These are phyloP conservation scores for Petrocephalus zakoni DNA, from an alignment of 2,113 vertebrate species.

Conservation along the genomic window DNA sequence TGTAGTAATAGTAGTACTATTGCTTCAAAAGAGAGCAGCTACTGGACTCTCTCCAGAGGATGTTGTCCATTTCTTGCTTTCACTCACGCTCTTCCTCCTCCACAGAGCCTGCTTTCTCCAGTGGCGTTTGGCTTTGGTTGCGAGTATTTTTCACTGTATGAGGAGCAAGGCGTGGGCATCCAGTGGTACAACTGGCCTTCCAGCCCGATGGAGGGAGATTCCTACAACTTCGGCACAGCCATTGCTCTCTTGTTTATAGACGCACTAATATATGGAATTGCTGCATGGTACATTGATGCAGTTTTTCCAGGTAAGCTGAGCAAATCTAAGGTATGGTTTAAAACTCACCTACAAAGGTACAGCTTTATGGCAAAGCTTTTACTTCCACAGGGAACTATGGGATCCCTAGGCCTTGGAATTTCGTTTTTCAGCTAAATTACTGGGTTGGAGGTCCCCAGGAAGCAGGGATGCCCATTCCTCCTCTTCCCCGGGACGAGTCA, in stretches of 20 bases:
- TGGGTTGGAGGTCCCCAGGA: slow-evolving; percentile 66
- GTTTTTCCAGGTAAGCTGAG: slow-evolving; percentile 73
- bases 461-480: slow-evolving; percentile 49
- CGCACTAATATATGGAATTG: slow-evolving; percentile 64
- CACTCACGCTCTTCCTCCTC: not conserved
- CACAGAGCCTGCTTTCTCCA: slow-evolving; percentile 80
- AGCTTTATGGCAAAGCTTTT: not conserved
- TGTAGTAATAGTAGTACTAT: no score
- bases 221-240: slow-evolving; percentile 68
- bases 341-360: not conserved
- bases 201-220: slow-evolving; percentile 67
- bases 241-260: slow-evolving; percentile 73
- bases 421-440: slow-evolving; percentile 77
- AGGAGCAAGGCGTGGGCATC: slow-evolving; percentile 80
- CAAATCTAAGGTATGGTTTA: not conserved
- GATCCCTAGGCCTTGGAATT: slow-evolving; percentile 81
- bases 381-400: slow-evolving; percentile 71
- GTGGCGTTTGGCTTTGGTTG: slow-evolving; percentile 91
- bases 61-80: not conserved
- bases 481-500: slow-evolving; percentile 27
- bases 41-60: not conserved
- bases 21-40: not conserved
- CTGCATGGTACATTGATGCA: slow-evolving; percentile 81
- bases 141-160: slow-evolving; percentile 80
- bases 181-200: slow-evolving; percentile 75